These are phyloP conservation scores for Lepisosteus osseus DNA, from an alignment of 2,113 vertebrate species.

Conservation along the genomic window DNA sequence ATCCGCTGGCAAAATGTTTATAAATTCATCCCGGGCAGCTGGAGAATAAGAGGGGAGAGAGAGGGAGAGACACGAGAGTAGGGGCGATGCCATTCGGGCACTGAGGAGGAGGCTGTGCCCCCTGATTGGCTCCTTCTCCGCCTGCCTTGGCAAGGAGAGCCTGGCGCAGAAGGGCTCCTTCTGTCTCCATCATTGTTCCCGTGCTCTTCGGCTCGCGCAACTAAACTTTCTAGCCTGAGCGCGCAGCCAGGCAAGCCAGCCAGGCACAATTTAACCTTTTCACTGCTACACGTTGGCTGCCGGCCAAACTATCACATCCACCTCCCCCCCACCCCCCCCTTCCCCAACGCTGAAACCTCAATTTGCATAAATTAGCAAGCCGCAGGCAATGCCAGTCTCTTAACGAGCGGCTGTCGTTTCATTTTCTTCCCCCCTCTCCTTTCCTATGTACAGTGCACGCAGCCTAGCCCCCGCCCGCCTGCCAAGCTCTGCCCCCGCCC, in stretches of 20 bases:
- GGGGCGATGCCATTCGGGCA: constrained; percentile 58
- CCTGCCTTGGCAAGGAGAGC: constrained; percentile 58
- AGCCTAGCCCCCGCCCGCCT: constrained; percentile 11
- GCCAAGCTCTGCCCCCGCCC: constrained; percentile 5
- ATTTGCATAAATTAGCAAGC: constrained; percentile 69
- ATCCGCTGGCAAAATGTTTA: constrained; percentile 82
- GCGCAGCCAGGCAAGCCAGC: constrained; percentile 25
- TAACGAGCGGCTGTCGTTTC: constrained; percentile 50
- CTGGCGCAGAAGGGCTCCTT: constrained; percentile 34
- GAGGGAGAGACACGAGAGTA: constrained; percentile 14
- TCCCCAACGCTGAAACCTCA: constrained; percentile 49
- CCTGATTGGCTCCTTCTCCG: constrained; percentile 54
- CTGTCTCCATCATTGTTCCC: constrained; percentile 41
- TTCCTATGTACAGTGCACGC: constrained; percentile 7
- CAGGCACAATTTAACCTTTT: constrained; percentile 44
- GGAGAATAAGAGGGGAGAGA: constrained; percentile 37
- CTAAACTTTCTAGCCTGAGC: constrained; percentile 45
- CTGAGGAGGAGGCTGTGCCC: constrained; percentile 32
- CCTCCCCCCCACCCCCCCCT: constrained; percentile 26
- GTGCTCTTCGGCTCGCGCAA: constrained; percentile 34
- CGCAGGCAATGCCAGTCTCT: constrained; percentile 49
- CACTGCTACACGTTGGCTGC: constrained; percentile 36
- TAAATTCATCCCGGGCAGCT: constrained; percentile 74
- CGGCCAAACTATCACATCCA: constrained; percentile 39
- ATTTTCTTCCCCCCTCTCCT: constrained; percentile 21